Evolutionary conservation across 2,113 vertebrate genomes (phyloP).

Genomic region (Megalops atlanticus): DNA sequence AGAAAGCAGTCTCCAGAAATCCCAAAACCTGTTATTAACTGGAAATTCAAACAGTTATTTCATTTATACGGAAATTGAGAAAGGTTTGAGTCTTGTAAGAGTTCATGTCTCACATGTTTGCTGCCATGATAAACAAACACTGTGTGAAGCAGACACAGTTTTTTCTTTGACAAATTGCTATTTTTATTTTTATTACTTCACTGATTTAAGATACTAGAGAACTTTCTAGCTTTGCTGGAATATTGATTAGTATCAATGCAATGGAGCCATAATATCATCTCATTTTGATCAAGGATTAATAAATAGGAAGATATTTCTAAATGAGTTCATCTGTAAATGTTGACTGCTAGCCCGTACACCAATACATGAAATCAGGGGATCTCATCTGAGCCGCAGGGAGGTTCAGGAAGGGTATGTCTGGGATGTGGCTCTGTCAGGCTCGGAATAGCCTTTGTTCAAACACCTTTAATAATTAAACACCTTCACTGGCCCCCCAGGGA

Average conservation of each 20-base stretch:
- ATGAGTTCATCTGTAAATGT: not conserved
- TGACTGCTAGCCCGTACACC: not conserved
- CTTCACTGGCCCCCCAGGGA: conserved; percentile 62
- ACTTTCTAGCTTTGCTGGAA: not conserved
- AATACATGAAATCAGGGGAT: not conserved
- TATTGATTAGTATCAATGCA: not conserved
- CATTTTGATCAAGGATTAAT: no score
- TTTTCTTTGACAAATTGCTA: not conserved
- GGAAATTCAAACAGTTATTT: conserved; percentile 44
- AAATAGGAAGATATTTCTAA: conserved; percentile 20
- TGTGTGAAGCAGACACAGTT: conserved; percentile 14
- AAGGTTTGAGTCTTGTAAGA: conserved; percentile 14
- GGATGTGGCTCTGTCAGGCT: not conserved
- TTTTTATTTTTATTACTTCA: not conserved
- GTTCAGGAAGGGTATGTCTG: not conserved
- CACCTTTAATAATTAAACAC: conserved; percentile 78
- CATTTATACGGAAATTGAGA: conserved; percentile 38
- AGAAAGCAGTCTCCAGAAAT: conserved; percentile 42
- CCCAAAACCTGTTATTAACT: conserved; percentile 48
- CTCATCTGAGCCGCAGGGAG: not conserved
- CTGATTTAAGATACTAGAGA: not conserved
- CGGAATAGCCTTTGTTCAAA: conserved; percentile 53
- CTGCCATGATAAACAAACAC: conserved; percentile 26
- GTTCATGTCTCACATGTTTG: not conserved
- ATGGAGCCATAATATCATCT: no score